These are phyloP conservation scores for Diabrotica balteata DNA, from an alignment of 2,888 invertebrate species.

Conservation along the genomic window DNA sequence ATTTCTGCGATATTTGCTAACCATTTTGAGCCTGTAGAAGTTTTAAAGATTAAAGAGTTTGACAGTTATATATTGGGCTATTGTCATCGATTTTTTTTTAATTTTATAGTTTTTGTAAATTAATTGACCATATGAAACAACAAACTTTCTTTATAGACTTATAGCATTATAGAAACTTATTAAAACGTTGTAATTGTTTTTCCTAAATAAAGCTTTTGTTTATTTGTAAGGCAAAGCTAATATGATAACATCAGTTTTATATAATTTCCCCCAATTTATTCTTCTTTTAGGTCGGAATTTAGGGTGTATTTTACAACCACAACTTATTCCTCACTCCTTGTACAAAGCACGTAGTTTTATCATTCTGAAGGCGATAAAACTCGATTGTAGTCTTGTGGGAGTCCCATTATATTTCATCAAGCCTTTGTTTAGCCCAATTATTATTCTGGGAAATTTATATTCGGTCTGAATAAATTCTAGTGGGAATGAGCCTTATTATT, in stretches of 20 bases:
- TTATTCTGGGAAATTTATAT: conserved; percentile 39
- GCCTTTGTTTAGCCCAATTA: conserved; percentile 44
- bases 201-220: not conserved
- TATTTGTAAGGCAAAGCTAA: conserved; percentile 1
- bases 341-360: conserved; percentile 42
- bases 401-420: conserved; percentile 44
- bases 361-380: conserved; percentile 45
- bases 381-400: conserved; percentile 45
- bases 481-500: conserved; percentile 24
- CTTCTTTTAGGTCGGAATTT: conserved; percentile 10
- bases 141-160: too few species aligned
- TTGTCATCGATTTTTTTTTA: too few species aligned
- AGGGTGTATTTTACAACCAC: conserved; percentile 11
- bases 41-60: too few species aligned
- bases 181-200: not conserved
- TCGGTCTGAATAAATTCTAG: conserved; percentile 30
- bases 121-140: too few species aligned
- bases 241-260: conserved; percentile 3
- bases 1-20: too few species aligned
- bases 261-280: conserved; percentile 4
- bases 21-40: too few species aligned
- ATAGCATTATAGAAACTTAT: too few species aligned
- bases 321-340: conserved; percentile 24
- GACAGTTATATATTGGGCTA: too few species aligned
- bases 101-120: too few species aligned